Percentiles rank a stretch among this genome's conserved stretches.
These are phyloP conservation scores for Sphaerophoria taeniata DNA, from an alignment of 2,888 invertebrate species.

Conservation along the genomic window DNA sequence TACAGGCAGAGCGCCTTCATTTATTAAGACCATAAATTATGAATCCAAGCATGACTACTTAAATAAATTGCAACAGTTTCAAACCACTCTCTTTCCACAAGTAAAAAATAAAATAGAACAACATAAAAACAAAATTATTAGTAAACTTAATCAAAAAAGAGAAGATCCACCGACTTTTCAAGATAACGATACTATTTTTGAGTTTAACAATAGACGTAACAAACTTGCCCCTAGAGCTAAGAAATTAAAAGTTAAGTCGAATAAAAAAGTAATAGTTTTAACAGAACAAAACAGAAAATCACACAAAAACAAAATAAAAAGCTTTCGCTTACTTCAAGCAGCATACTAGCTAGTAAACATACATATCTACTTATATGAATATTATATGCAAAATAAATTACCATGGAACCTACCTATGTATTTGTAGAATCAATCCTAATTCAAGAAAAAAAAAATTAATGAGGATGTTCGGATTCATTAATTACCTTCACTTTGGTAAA, in stretches of 20 bases:
- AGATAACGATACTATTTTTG: neutral
- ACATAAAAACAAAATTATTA: neutral
- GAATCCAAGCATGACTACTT: conserved; percentile 36
- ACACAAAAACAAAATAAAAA: neutral
- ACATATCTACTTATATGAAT: neutral
- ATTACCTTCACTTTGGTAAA: too few relatives aligned
- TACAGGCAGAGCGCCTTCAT: conserved; percentile 13
- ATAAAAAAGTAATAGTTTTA: too few relatives aligned
- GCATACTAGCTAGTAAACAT: neutral
- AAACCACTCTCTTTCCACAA: conserved; percentile 3
- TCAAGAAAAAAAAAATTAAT: too few relatives aligned
- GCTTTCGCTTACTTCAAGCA: neutral
- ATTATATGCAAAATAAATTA: neutral
- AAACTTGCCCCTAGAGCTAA: too few relatives aligned
- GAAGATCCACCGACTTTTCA: neutral
- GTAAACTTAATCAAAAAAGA: neutral
- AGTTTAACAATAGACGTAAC: too few relatives aligned
- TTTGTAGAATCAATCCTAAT: too few relatives aligned
- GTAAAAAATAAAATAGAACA: neutral
- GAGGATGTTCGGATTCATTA: too few relatives aligned
- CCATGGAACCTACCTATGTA: too few relatives aligned
- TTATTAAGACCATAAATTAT: neutral
- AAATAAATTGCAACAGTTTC: conserved; percentile 21
- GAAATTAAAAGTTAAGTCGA: too few relatives aligned
- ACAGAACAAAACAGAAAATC: neutral